phyloP scores from a whole-genome alignment of 23 tunicate species.

The Aplidium turbinatum region DNA sequence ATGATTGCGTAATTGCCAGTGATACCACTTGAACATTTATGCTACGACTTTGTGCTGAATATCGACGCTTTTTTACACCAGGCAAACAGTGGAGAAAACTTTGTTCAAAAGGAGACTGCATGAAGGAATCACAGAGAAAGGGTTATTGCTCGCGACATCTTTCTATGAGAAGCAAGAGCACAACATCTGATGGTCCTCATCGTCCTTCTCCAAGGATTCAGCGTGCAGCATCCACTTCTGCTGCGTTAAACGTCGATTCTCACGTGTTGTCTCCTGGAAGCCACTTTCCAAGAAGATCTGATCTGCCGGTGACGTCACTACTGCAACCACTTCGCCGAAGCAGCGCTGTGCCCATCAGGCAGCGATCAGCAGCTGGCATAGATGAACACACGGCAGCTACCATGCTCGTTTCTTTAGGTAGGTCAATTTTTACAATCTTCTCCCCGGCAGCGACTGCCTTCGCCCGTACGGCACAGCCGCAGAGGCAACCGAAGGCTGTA shows the following conservation, averaged over 20 bases:
- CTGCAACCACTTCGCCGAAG: constrained; percentile 29
- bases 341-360: constrained; percentile 2
- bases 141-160: constrained; percentile 98
- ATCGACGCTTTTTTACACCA: background rate
- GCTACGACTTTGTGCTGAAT: background rate
- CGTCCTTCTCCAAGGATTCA: constrained; percentile 39
- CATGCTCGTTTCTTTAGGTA: constrained; percentile 83
- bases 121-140: constrained; percentile 96
- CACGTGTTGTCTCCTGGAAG: constrained; percentile 32
- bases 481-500: no score
- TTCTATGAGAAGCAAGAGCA: constrained; percentile 87
- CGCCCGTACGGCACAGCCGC: no score
- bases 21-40: background rate
- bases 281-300: constrained; percentile 16
- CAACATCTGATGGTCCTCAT: constrained; percentile 50
- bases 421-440: no score
- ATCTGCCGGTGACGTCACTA: constrained; percentile 4
- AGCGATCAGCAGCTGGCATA: constrained; percentile 44
- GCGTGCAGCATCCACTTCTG: constrained; percentile 38
- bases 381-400: constrained; percentile 82
- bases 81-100: constrained; percentile 99
- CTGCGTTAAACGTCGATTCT: background rate
- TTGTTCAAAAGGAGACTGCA: constrained; percentile 99
- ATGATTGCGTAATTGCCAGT: background rate
- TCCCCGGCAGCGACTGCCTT: no score